Percentiles rank a stretch among this genome's conserved stretches.
Evolutionary conservation across 2,888 invertebrate genomes (phyloP).

Genomic region (Rhingia campestris): DNA sequence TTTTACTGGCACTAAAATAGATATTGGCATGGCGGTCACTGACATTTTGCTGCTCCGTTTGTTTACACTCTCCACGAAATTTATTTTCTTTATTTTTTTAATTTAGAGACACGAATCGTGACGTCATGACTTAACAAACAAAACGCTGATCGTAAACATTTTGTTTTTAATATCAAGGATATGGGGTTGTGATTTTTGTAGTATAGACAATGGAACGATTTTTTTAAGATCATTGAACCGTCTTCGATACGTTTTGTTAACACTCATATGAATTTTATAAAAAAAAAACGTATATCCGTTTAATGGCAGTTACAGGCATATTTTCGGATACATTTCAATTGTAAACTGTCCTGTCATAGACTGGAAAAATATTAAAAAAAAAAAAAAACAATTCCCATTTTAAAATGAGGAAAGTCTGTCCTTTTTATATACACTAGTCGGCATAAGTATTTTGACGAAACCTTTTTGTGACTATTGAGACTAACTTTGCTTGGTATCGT

Average conservation of each 20-base stretch:
- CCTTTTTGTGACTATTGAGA: no score
- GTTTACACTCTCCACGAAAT: not conserved
- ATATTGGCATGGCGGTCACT: slow-evolving; percentile 27
- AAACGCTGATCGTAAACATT: not conserved
- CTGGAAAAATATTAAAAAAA: no score
- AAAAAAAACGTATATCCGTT: not conserved
- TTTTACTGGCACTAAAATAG: slow-evolving; percentile 34
- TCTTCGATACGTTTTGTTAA: not conserved
- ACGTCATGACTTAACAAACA: slow-evolving; percentile 11
- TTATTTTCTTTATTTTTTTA: slow-evolving; percentile 19
- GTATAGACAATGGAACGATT: not conserved
- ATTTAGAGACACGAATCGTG: slow-evolving; percentile 1
- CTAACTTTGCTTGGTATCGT: no score
- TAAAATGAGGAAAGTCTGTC: no score
- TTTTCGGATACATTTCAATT: no score
- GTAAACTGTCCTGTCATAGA: no score
- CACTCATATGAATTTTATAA: not conserved
- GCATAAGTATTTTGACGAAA: no score
- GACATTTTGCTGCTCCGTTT: slow-evolving; percentile 20
- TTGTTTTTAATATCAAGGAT: not conserved
- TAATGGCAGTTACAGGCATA: not conserved
- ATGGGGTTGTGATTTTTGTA: not conserved
- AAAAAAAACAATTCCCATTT: no score
- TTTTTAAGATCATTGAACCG: not conserved
- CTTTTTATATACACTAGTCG: no score